Base-by-base conservation (phyloP, 2,888 invertebrate genomes). In the Ormyrus labotus region DNA sequence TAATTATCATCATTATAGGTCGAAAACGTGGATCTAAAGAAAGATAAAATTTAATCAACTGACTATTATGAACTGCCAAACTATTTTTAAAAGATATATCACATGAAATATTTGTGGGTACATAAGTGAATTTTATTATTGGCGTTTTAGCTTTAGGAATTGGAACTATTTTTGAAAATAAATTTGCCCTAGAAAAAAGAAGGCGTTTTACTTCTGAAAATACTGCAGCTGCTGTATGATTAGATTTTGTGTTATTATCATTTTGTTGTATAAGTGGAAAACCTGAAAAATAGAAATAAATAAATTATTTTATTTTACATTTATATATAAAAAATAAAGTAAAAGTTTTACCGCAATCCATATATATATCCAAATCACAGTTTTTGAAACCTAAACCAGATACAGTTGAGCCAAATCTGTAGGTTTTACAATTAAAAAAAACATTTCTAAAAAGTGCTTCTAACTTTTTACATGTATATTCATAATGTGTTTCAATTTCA, bases 101-200 rank as follows among this genome's bases (percentile, higher is more conserved):
- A 85, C 95, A 94, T 85, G 93, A 93, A 45, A 94, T 92, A 0
- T 92, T 91, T 0, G 95, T 94, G 10, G 92, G 91, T 2, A 91
- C 84, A 87, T 96, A 95, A 81, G 92, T 91, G 88, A 95, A 95
- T 87, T 95, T 96, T 10, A 96, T 93, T 82, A 96, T 95, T 48
- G 96, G 96, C 5, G 95, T 95, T 88, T 95, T 94, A 11, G 96
- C 96, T 69, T 92, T 92, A 0, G 94, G 94, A 85, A 96, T 95
- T 65, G 93, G 90, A 47, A 94, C 86, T 19, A 95, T 91, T 73
- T 94, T 92, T 0, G 90, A 84, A 89, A 95, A 95, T 8, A 91
- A 80, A 0, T 82, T 74, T 0, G 90, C 89, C 78, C 90, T 89
- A 57, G 87, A 86, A n/a, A 88, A 88, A 55, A 94, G 90, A 0